Conservation (phyloP, 2,113 vertebrate species). For the Gobius niger region DNA sequence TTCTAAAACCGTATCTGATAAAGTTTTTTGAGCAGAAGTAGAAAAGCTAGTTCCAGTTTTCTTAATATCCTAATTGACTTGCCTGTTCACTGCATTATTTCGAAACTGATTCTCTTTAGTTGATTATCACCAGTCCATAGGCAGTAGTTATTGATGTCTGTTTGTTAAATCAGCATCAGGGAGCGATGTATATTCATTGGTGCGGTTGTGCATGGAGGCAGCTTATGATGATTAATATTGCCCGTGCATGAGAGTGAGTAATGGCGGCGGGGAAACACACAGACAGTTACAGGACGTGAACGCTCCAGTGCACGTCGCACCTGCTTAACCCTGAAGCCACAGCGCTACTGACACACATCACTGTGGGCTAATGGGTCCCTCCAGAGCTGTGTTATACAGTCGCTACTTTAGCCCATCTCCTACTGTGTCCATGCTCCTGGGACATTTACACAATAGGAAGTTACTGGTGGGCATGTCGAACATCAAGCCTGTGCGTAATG, state of each 20-base stretch:
- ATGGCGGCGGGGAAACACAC: conserved; percentile 45
- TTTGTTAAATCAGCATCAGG: conserved; percentile 26
- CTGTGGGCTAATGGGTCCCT: conserved; percentile 29
- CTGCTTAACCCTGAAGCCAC: conserved; percentile 36
- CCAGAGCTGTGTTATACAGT: conserved; percentile 20
- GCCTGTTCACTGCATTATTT: neutral
- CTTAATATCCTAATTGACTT: neutral
- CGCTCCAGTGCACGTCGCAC: conserved; percentile 30
- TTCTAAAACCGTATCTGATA: too few species aligned
- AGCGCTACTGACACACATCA: conserved; percentile 44
- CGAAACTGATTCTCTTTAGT: neutral
- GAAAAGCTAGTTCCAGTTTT: neutral
- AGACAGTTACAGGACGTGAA: conserved; percentile 53
- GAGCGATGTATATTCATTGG: conserved; percentile 49
- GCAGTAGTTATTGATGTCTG: conserved; percentile 42
- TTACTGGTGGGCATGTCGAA: neutral
- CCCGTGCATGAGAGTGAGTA: conserved; percentile 50
- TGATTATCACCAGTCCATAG: conserved; percentile 31
- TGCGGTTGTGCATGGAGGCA: conserved; percentile 33
- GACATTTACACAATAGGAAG: conserved; percentile 3
- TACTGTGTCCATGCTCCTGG: neutral
- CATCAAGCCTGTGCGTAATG: neutral
- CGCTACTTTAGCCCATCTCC: conserved; percentile 9
- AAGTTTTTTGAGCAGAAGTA: too few species aligned
- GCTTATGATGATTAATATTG: conserved; percentile 54